Evolutionary conservation across 1,140 invertebrate species (phyloP), one percentile per base, ranked within the genome.

Genomic region (Eciton burchellii): DNA sequence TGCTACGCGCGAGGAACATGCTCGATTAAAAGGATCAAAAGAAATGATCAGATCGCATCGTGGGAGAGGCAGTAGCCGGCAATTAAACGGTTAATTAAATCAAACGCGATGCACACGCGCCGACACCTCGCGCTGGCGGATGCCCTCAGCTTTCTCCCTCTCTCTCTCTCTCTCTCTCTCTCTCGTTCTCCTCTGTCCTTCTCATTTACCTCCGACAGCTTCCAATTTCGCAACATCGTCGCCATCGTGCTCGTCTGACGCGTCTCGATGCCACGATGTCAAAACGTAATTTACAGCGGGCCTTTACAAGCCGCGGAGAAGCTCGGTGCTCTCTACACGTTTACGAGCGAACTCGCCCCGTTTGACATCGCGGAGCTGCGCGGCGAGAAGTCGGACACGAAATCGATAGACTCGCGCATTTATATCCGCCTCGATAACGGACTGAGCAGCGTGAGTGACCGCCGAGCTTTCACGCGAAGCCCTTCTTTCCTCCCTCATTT

Each of bases 391-490:
- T 79, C 63, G n/a, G 74, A 76, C 73, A 65, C 45, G 73, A 76
- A 76, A 76, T 76, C 63, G 63, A 79, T 79, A 79, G 49, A 70
- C 63, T 70, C 49, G 49, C 74, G 49, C 63, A 76, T 76, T 76
- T 79, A 79, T 70, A 79, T 79, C 74, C 63, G 63, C 49, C 73
- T 76, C 47, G 73, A 76, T 76, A 68, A 79, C 74, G 35, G 21
- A 59, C 63, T 35, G n/a, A n/a, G n/a, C n/a, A 49, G 26, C 60
- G 29, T 79, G 74, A 79, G 63, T 79, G 74, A 79, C 74, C 74
- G 62, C 49, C 21, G 24, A 35, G 29, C 16, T 26, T 52, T 54
- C 47, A 65, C 73, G 70, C 59, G 11, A 45, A 63, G 29, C 24
- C 35, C 70, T 35, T 35, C 6, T 35, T 6, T 6, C 35, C 6